phyloP scores from a whole-genome alignment of 1,140 invertebrate species.

The Metaphire vulgaris region DNA sequence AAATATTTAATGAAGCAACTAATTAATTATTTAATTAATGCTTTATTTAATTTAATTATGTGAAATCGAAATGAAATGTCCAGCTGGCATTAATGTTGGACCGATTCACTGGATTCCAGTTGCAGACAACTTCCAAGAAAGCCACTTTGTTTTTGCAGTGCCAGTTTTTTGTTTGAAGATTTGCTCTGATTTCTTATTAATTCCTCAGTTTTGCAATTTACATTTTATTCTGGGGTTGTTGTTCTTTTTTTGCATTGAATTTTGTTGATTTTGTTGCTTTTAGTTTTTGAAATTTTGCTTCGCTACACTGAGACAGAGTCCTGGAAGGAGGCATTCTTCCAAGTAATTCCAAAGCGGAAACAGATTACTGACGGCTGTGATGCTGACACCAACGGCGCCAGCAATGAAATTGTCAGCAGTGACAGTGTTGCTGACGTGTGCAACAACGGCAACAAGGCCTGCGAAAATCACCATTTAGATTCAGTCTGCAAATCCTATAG shows the following conservation, averaged over 20 bases:
- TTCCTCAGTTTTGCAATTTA: no score
- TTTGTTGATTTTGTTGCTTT: conserved; percentile 51
- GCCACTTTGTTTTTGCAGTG: not conserved
- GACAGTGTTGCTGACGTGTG: not conserved
- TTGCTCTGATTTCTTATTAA: no score
- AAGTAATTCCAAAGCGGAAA: conserved; percentile 60
- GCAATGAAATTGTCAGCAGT: not conserved
- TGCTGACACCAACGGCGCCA: not conserved
- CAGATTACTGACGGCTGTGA: not conserved
- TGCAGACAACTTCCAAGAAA: not conserved
- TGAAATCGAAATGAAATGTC: not conserved
- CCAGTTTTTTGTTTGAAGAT: no score
- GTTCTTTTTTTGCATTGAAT: no score
- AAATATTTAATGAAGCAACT: not conserved
- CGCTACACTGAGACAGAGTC: conserved; percentile 66
- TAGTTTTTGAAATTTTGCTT: conserved; percentile 86
- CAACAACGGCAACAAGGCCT: no score
- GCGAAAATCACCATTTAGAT: no score
- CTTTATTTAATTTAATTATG: not conserved
- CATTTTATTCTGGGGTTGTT: no score
- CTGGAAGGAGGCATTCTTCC: conserved; percentile 78
- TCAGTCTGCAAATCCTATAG: no score
- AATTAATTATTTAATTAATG: not conserved
- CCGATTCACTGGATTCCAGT: not conserved
- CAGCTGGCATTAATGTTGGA: not conserved